A percentile compares a stretch with the other conserved stretches of the same genome.
Evolutionary conservation across 2,888 invertebrate genomes (phyloP).

Genomic region (Hirtodrosophila alboralis): DNA sequence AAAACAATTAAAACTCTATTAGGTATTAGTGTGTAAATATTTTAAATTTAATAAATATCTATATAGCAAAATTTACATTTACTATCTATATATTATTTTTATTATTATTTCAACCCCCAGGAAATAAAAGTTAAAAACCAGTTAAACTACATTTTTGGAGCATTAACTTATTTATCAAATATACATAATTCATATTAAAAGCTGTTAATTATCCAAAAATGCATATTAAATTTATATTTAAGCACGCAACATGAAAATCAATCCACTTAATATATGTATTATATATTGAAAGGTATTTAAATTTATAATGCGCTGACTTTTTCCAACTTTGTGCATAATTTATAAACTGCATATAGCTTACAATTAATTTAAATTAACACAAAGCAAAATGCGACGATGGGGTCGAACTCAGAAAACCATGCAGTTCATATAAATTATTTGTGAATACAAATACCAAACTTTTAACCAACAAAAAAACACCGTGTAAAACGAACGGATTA

Average conservation of each 20-base stretch:
- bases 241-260: slow-evolving; percentile 26
- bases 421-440: slow-evolving; percentile 7
- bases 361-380: slow-evolving; percentile 20
- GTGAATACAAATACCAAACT: slow-evolving; percentile 9
- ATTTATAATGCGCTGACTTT: slow-evolving; percentile 15
- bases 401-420: slow-evolving; percentile 1
- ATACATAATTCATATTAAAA: slow-evolving; percentile 10
- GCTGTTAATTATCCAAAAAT: slow-evolving; percentile 4
- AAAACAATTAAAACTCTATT: too few species aligned
- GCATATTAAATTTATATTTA: not conserved
- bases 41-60: too few species aligned
- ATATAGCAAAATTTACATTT: too few species aligned
- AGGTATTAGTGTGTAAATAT: too few species aligned
- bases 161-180: slow-evolving; percentile 1
- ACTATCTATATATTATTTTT: too few species aligned
- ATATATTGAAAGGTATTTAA: slow-evolving; percentile 23
- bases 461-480: too few species aligned
- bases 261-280: slow-evolving; percentile 9
- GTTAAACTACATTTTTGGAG: too few species aligned
- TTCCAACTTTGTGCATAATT: slow-evolving; percentile 41
- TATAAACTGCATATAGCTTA: slow-evolving; percentile 32
- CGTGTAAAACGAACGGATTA: slow-evolving; percentile 37
- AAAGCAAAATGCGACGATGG: not conserved
- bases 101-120: too few species aligned
- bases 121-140: too few species aligned